Evolutionary conservation across 2,888 invertebrate species (phyloP).

Genomic region (Spatulosminthurus flaviceps): DNA sequence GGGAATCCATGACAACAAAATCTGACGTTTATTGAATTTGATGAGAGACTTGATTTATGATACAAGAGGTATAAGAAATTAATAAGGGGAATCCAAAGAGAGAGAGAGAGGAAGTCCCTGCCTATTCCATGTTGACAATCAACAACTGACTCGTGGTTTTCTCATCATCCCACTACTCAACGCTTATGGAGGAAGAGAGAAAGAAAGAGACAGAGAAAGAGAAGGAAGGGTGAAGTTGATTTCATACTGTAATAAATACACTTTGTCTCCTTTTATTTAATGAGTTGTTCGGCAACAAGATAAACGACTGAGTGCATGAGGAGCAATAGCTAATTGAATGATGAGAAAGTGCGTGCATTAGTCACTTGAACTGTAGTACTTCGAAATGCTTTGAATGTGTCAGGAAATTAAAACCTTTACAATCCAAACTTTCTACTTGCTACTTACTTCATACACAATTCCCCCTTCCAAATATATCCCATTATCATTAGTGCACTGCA

Average conservation of each 20-base stretch:
- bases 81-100: neutral
- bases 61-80: conserved; percentile 11
- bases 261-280: conserved; percentile 30
- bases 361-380: neutral
- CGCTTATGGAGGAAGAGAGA: neutral
- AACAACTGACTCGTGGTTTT: conserved; percentile 15
- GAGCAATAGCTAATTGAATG: conserved; percentile 28
- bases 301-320: neutral
- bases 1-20: conserved; percentile 3
- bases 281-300: conserved; percentile 12
- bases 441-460: neutral
- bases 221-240: conserved; percentile 21
- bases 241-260: conserved; percentile 30
- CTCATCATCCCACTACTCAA: neutral
- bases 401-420: neutral
- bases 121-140: neutral
- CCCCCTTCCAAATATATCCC: neutral
- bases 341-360: conserved; percentile 12
- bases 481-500: conserved; percentile 1
- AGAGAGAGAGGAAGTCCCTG: conserved; percentile 1
- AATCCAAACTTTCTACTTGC: too few species aligned
- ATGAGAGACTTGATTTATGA: conserved; percentile 7
- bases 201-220: neutral
- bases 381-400: neutral
- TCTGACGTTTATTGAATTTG: conserved; percentile 18